Evolutionary conservation across 2,888 invertebrate species (phyloP), one percentile per base, ranked within the genome.

Genomic region (Ophonus ardosiacus): DNA sequence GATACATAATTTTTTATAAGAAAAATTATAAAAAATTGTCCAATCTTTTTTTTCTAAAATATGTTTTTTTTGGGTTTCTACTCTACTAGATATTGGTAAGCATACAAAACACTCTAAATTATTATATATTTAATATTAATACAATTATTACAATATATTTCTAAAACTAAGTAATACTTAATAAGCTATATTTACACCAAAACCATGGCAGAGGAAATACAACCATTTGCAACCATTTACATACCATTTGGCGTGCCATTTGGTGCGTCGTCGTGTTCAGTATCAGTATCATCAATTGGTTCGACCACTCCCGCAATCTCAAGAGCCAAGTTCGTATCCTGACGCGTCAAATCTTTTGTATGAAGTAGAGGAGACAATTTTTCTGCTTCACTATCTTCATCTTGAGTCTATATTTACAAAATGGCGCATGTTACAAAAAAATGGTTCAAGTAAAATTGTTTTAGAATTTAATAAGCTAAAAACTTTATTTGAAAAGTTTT

Each of bases 331-430:
- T 63, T 63, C 8, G 17, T 18, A 61, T 78, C 85, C 84, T 86
- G 57, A 68, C n/a, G 40, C 40, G 38, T 17, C 21, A 40, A 76
- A 90, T 91, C 38, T 90, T 87, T 57, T 89, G 43, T 88, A 74
- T 93, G 92, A 21, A 97, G 92, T 43, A 97, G 91, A 17, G 97
- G 97, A 17, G 97, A 97, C 82, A 96, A 91, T 88, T 97, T 95
- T 91, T 97, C 97, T 76, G 95, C 95, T 90, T 97, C 97, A 89
- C 97, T 97, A 89, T 97, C 96, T 87, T 96, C 96, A 88, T 95
- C 96, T 65, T 93, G 92, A 56, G 92, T 93, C 89, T 93, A 90
- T 57, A 88, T 31, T 31, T 1, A 10, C 43, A 51, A 51, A 51
- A 51, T 5, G 31, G 31, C 31, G 31, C 31, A 31, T 4, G 31